These are phyloP conservation scores for Shargacucullia verbasci DNA, from an alignment of 2,888 invertebrate genomes.

Conservation along the genomic window DNA sequence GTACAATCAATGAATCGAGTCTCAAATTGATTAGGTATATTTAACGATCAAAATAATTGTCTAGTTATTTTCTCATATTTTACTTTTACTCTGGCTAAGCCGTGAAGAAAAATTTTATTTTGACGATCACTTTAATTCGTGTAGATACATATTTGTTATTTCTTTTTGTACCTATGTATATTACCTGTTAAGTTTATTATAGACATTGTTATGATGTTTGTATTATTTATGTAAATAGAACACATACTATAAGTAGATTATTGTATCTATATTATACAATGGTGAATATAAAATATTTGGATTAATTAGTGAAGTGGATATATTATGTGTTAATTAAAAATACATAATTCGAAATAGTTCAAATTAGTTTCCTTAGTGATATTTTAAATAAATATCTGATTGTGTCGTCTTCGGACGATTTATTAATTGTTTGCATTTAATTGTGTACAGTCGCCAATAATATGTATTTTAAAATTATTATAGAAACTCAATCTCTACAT, in stretches of 20 bases:
- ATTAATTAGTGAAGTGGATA: slow-evolving; percentile 74
- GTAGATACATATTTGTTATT: slow-evolving; percentile 72
- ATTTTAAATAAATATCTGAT: slow-evolving; percentile 58
- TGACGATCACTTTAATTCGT: slow-evolving; percentile 35
- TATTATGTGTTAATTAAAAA: slow-evolving; percentile 64
- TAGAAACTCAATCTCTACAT: slow-evolving; percentile 21
- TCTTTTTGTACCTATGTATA: slow-evolving; percentile 82
- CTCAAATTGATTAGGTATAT: slow-evolving; percentile 46
- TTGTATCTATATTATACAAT: slow-evolving; percentile 70
- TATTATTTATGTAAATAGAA: slow-evolving; percentile 87
- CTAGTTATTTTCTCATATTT: slow-evolving; percentile 51
- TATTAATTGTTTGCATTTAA: slow-evolving; percentile 71
- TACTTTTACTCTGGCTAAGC: slow-evolving; percentile 55
- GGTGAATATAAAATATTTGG: slow-evolving; percentile 67
- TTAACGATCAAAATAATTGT: slow-evolving; percentile 61
- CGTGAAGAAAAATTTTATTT: slow-evolving; percentile 41
- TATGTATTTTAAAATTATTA: slow-evolving; percentile 33
- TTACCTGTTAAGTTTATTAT: slow-evolving; percentile 85
- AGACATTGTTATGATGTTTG: slow-evolving; percentile 84
- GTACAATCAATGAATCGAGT: slow-evolving; percentile 51
- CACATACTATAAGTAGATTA: slow-evolving; percentile 74
- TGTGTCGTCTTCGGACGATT: slow-evolving; percentile 60
- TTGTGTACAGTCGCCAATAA: slow-evolving; percentile 64
- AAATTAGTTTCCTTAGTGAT: slow-evolving; percentile 78
- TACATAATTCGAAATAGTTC: slow-evolving; percentile 74